Evolutionary conservation across 2,888 invertebrate species (phyloP), one percentile per base, ranked within the genome.

Genomic region (Agriopis marginaria): DNA sequence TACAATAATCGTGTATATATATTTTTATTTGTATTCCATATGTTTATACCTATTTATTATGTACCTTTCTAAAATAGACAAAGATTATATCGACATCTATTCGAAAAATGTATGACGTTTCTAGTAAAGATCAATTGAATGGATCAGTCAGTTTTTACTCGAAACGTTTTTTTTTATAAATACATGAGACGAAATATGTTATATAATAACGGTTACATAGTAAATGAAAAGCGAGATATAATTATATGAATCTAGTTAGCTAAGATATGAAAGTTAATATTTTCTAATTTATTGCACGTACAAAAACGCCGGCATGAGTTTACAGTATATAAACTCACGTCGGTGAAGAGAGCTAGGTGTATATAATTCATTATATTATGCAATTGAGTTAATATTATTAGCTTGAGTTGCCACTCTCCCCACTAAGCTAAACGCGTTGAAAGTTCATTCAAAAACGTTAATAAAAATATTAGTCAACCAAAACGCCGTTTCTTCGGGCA

Each of bases 11-110:
- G 91, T 93, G 93, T 94, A 92, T 93, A 93, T 94, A 93, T 94
- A 93, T 94, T 93, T 94, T 94, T 94, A 93, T 94, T 93, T 91
- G 86, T 92, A 90, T 93, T 91, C 88, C 84, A 88, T 90, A 89
- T 89, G 88, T 92, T 39, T 85, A 81, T 89, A 87, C 89, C 91
- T 93, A 92, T 89, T 89, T 89, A 90, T 89, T 89, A 92, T 93
- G 92, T 93, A 91, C 89, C 91, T 91, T 84, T 88, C 90, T 91
- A 91, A 89, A 85, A 88, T 91, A 94, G 91, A 93, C 89, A 91
- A 90, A 89, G 91, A 92, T 92, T 91, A 91, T 88, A 90, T 91
- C 91, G 86, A 91, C 90, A 90, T 90, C 90, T 92, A 92, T 88
- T 86, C 80, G 84, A 84, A 83, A 83, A 80, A 82, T 79, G 75